Conservation (phyloP, 2,113 vertebrate genomes). For the Apodemus speciosus region DNA sequence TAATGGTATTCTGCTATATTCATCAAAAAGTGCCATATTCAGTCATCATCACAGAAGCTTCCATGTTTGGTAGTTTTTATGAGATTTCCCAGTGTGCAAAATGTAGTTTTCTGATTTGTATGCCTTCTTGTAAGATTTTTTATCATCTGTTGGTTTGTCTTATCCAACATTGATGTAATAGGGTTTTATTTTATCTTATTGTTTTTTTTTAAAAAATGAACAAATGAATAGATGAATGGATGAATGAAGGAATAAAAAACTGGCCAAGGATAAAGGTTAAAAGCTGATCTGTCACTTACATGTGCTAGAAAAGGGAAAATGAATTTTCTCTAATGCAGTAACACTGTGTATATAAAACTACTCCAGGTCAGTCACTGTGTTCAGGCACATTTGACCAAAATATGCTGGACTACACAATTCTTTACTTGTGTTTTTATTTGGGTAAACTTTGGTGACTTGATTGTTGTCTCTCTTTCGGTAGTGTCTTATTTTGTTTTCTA, state of each 20-base stretch:
- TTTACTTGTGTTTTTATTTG: not conserved
- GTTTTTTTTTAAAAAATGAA: not conserved
- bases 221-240: not conserved
- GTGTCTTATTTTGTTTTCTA: not conserved
- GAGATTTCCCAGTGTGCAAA: not conserved
- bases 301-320: not conserved
- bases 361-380: not conserved
- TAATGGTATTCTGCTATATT: not conserved
- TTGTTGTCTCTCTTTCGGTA: not conserved
- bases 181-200: not conserved
- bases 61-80: not conserved
- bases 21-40: not conserved
- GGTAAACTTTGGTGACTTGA: not conserved
- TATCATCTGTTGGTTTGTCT: not conserved
- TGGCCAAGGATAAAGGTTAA: not conserved
- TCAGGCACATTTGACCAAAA: not conserved
- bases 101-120: not conserved
- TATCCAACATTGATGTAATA: not conserved
- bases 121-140: not conserved
- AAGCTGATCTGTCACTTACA: not conserved
- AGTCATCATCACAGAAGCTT: not conserved
- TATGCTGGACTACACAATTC: not conserved
- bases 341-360: not conserved
- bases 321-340: not conserved
- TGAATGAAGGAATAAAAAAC: not conserved